Base-by-base conservation (phyloP, 2,888 invertebrate species). In the Agriopis marginaria region DNA sequence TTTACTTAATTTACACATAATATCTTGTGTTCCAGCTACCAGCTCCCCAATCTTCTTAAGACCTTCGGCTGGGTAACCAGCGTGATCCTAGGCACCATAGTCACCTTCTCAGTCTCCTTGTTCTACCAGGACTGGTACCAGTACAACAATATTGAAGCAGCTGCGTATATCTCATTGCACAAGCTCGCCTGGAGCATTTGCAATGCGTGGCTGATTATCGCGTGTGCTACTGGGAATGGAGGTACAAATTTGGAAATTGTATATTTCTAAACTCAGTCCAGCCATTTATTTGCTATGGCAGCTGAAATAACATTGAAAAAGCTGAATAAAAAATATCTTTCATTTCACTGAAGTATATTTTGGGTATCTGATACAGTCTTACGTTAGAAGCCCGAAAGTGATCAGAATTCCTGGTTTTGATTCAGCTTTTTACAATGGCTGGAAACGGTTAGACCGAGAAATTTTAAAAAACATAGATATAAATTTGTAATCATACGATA, bases 181-280 rank as follows among this genome's bases (percentile, higher is more conserved):
- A 95, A 96, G 77, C 88, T 96, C 6, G 95, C 96, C 0, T 97
- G 97, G 97, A 95, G 96, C 75, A 88, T 96, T 5, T 95, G 95
- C 0, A 95, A 96, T 56, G 96, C 96, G 4, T 97, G 97, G 97
- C 81, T 96, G 5, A 92, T 96, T 6, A 87, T 97, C 63, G 95
- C 96, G 0, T 96, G 96, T 77, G 96, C 96, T 12, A 96, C 96
- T 39, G 95, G 96, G 59, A 96, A 96, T 86, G 96, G 96, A 85
- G 96, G 96, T 95, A 84, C 32, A 32, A 1, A 32, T 3, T 32
- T 32, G 1, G 3, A 32, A 32, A 32, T 32, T 32, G 3, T 32
- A 0, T 32, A 32, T 32, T 32, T 1, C 5, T 32, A 5, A 5
- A 3, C 32, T 32, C 5, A 4, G 32, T 32, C 3, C 32, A 32